Percentiles rank a stretch among this genome's conserved stretches.
phyloP scores from a whole-genome alignment of 1,140 invertebrate species.

The Aplysia californica region DNA sequence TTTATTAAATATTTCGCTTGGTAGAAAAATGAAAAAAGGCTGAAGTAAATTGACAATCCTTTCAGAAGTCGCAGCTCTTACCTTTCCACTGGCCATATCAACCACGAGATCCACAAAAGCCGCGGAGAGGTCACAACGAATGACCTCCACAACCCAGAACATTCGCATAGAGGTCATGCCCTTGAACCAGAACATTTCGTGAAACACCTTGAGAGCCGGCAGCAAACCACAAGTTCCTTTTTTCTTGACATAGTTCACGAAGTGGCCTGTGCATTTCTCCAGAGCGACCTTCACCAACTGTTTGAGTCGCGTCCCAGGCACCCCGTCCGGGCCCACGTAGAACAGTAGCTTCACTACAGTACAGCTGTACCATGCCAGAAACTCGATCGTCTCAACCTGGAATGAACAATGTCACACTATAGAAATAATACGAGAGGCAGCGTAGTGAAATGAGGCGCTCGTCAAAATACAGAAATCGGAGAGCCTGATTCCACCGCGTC shows the following conservation, averaged over 20 bases:
- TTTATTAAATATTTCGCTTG: neutral
- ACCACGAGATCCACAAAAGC: neutral
- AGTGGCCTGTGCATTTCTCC: neutral
- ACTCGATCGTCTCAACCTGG: neutral
- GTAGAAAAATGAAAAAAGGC: neutral
- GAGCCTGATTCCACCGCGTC: neutral
- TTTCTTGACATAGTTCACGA: neutral
- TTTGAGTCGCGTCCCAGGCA: neutral
- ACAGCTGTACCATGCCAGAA: constrained; percentile 2
- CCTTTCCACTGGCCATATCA: constrained; percentile 7
- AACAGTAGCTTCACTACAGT: neutral
- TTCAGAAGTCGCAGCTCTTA: neutral
- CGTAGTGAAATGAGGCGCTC: neutral
- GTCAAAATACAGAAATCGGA: neutral
- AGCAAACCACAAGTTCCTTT: neutral
- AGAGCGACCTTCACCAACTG: neutral
- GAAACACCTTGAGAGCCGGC: neutral
- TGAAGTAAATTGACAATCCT: neutral
- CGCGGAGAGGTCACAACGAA: neutral
- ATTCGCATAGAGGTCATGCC: neutral
- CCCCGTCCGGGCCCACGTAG: neutral
- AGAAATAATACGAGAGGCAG: neutral
- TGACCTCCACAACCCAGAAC: neutral
- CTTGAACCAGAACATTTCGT: neutral
- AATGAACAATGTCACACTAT: neutral